phyloP scores from a whole-genome alignment of 2,113 vertebrate genomes.

The Neomonachus schauinslandi region DNA sequence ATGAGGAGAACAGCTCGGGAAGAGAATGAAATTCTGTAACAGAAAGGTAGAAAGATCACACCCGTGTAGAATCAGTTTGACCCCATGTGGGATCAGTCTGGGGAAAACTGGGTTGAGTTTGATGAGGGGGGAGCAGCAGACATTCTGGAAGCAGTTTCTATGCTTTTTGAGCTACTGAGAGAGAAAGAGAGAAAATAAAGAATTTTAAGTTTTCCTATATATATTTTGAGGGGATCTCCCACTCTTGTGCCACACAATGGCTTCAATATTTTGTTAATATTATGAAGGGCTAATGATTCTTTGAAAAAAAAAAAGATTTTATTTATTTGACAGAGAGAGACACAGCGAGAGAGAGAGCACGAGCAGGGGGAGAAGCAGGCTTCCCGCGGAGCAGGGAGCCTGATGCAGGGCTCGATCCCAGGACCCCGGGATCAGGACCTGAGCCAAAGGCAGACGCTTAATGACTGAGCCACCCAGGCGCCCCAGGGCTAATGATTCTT shows the following conservation, averaged over 20 bases:
- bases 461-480: too few species aligned
- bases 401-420: too few species aligned
- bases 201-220: background rate
- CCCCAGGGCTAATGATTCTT: background rate
- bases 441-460: too few species aligned
- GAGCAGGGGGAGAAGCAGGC: too few species aligned
- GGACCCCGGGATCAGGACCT: too few species aligned
- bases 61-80: background rate
- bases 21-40: background rate
- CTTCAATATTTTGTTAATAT: background rate
- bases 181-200: background rate
- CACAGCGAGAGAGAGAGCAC: too few species aligned
- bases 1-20: background rate
- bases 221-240: background rate
- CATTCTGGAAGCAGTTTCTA: background rate
- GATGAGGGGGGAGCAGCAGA: background rate
- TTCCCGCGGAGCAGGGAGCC: too few species aligned
- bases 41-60: background rate
- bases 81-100: background rate
- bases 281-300: background rate
- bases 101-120: background rate
- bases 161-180: background rate
- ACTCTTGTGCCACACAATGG: background rate
- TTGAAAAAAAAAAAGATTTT: background rate
- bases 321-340: too few species aligned